phyloP scores from a whole-genome alignment of 1,140 invertebrate genomes.

The Sycophaga agraensis region DNA sequence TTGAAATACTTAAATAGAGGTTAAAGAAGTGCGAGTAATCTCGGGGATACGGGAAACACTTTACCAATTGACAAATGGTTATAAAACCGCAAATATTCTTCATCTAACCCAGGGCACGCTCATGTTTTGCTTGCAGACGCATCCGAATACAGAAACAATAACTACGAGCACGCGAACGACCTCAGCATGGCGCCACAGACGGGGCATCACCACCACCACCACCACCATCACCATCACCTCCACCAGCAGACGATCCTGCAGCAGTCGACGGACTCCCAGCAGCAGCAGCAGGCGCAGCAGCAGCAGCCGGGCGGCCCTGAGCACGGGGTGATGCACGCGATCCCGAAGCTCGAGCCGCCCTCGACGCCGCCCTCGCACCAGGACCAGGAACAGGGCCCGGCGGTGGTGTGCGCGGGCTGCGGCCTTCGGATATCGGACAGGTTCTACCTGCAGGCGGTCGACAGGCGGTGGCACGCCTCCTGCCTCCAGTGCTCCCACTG shows the following conservation, averaged over 20 bases:
- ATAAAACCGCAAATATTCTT: too few relatives aligned
- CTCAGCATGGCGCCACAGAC: constrained; percentile 48
- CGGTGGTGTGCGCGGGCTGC: constrained; percentile 80
- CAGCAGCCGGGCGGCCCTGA: constrained; percentile 41
- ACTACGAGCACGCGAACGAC: constrained; percentile 47
- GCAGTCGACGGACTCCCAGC: constrained; percentile 32
- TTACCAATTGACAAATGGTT: too few relatives aligned
- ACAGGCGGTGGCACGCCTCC: constrained; percentile 88
- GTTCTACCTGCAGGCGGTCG: constrained; percentile 90
- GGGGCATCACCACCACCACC: constrained; percentile 41
- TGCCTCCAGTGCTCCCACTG: constrained; percentile 92
- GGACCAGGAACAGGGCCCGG: constrained; percentile 38
- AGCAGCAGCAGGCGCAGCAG: constrained; percentile 35
- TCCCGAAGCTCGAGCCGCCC: constrained; percentile 61
- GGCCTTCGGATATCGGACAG: constrained; percentile 80
- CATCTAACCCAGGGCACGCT: too few relatives aligned
- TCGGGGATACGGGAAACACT: too few relatives aligned
- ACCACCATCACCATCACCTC: constrained; percentile 42
- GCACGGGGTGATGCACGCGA: constrained; percentile 46
- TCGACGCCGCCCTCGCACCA: constrained; percentile 56
- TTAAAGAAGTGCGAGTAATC: too few relatives aligned
- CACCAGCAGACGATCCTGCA: constrained; percentile 34
- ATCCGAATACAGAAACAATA: constrained; percentile 48
- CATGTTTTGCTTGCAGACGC: constrained; percentile 34
- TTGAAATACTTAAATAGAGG: too few relatives aligned